phyloP scores from a whole-genome alignment of 2,888 invertebrate genomes.

The Operophtera brumata region DNA sequence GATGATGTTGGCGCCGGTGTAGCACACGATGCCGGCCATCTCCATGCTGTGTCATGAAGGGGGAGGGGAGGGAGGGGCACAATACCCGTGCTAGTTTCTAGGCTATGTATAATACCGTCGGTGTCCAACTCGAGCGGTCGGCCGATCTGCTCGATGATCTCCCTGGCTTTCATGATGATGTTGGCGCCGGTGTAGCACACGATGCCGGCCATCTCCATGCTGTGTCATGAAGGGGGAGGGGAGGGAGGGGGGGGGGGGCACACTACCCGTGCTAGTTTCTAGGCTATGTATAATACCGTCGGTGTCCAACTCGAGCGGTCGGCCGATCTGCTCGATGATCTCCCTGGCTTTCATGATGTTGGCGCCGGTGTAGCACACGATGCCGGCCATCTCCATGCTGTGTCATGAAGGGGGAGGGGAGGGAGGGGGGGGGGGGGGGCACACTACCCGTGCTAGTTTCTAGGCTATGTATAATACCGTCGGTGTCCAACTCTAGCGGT shows the following conservation, averaged over 20 bases:
- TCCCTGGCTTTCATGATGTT: slow-evolving; percentile 96
- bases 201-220: slow-evolving; percentile 99
- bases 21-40: slow-evolving; percentile 99
- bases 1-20: slow-evolving; percentile 98
- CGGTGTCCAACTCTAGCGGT: slow-evolving; percentile 98
- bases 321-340: slow-evolving; percentile 95
- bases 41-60: slow-evolving; percentile 99
- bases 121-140: slow-evolving; percentile 98
- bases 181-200: slow-evolving; percentile 98
- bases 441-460: too few species aligned
- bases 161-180: slow-evolving; percentile 96
- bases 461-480: too few species aligned
- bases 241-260: too few species aligned
- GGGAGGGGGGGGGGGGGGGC: too few species aligned
- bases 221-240: too few species aligned
- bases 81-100: too few species aligned
- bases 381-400: slow-evolving; percentile 99
- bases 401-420: too few species aligned
- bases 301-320: slow-evolving; percentile 98
- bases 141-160: slow-evolving; percentile 96
- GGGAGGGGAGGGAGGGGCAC: too few species aligned
- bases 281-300: slow-evolving; percentile 92
- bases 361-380: slow-evolving; percentile 98
- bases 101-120: slow-evolving; percentile 91
- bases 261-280: too few species aligned